These are phyloP conservation scores for Eilema griseolum DNA, from an alignment of 2,888 invertebrate species.

Conservation along the genomic window DNA sequence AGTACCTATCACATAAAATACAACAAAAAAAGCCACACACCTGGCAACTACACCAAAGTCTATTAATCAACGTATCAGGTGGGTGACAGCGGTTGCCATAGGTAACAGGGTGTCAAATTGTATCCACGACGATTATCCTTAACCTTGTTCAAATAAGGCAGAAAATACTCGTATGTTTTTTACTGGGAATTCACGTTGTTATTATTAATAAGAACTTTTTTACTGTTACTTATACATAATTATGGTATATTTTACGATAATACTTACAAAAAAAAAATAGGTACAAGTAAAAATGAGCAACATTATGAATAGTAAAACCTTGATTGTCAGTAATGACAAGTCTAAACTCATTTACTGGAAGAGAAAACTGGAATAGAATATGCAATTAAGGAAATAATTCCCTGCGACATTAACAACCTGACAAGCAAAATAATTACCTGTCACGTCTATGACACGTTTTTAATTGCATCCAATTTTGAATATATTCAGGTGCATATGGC, in stretches of 20 bases:
- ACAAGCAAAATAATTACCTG: conserved; percentile 22
- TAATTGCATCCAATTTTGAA: conserved; percentile 17
- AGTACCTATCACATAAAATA: not conserved
- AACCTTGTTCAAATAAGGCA: conserved; percentile 10
- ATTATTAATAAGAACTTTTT: not conserved
- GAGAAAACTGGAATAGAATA: conserved; percentile 20
- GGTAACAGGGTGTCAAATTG: conserved; percentile 32
- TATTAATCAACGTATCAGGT: conserved; percentile 26
- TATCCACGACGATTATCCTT: conserved; percentile 32
- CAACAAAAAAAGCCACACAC: not conserved
- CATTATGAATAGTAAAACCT: not conserved
- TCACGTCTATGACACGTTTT: conserved; percentile 17
- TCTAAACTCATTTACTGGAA: conserved; percentile 11
- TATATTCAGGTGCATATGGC: not conserved
- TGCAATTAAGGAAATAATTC: conserved; percentile 20
- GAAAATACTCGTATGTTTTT: conserved; percentile 25
- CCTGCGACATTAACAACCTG: conserved; percentile 12
- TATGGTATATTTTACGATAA: not conserved
- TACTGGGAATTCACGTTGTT: not conserved
- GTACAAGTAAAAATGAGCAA: not conserved
- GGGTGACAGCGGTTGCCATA: conserved; percentile 22
- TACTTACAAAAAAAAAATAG: not conserved
- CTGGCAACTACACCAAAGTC: not conserved
- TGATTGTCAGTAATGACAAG: conserved; percentile 3
- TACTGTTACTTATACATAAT: not conserved